Conservation (phyloP, 2,113 vertebrate species). For the Platichthys stellatus region DNA sequence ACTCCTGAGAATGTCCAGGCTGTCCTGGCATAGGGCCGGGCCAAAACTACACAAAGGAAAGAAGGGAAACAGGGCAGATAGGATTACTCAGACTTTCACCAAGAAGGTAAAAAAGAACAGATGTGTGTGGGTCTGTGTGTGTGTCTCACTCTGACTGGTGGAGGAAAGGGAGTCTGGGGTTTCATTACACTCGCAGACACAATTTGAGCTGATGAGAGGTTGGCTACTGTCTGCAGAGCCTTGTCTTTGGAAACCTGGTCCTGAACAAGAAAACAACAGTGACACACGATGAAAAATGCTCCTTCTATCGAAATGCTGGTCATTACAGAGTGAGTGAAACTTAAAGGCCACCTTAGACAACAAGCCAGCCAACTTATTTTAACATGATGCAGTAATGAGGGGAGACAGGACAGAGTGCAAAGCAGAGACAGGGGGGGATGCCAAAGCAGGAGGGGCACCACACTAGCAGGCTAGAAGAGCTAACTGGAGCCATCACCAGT, state of each 20-base stretch:
- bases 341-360: slow-evolving; percentile 47
- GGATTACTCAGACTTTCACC: slow-evolving; percentile 25
- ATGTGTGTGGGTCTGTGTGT: slow-evolving; percentile 28
- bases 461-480: slow-evolving; percentile 54
- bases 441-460: slow-evolving; percentile 63
- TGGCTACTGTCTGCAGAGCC: slow-evolving; percentile 95
- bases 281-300: slow-evolving; percentile 11
- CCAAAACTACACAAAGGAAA: slow-evolving; percentile 87
- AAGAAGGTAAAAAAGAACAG: slow-evolving; percentile 24
- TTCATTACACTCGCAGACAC: slow-evolving; percentile 95
- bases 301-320: neutral
- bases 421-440: slow-evolving; percentile 57
- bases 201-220: slow-evolving; percentile 95
- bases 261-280: slow-evolving; percentile 66
- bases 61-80: neutral
- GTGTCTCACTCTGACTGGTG: slow-evolving; percentile 89
- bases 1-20: slow-evolving; percentile 98
- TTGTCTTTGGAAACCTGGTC: slow-evolving; percentile 98
- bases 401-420: slow-evolving; percentile 59
- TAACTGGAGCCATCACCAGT: slow-evolving; percentile 67
- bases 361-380: slow-evolving; percentile 62
- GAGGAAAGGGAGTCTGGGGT: slow-evolving; percentile 90
- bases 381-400: slow-evolving; percentile 58
- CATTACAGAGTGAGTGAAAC: slow-evolving; percentile 36
- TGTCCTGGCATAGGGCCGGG: slow-evolving; percentile 92